Evolutionary conservation across 2,888 invertebrate genomes (phyloP), one percentile per base, ranked within the genome.

Genomic region (Drosophila vallismaia): DNA sequence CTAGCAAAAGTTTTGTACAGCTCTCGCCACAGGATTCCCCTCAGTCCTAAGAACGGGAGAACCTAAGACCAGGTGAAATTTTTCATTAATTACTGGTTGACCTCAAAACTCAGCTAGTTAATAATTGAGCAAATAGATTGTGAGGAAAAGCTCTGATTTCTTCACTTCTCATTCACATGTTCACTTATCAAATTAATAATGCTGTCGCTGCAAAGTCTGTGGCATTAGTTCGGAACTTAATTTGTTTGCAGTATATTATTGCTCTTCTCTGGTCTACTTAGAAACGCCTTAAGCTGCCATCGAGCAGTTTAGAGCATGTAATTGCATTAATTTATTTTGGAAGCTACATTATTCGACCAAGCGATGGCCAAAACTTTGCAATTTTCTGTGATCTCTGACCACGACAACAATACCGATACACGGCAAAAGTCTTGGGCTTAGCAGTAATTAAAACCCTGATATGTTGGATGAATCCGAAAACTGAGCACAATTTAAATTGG

Each of bases 301-400:
- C 64, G 19, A 19, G 19, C 71, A 53, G 63, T 58, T 52, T 29
- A 29, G 68, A 63, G 71, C 84, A 74, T 75, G 64, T 81, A 85
- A 81, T 81, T 81, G 85, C 76, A 85, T 81, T 79, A 78, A 76
- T 86, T 81, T 86, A 82, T 81, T 78, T 70, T 9, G 12, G 19
- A 3, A 26, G 71, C 75, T 64, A 56, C 71, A 77, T 77, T 69
- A 64, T 72, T 69, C 77, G 69, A 44, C 71, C 79, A 70, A 82
- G 74, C 79, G 81, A 82, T 87, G 87, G 56, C 68, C 45, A 44
- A 38, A 58, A 72, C 54, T 72, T 70, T 33, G 36, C 60, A 67
- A 45, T 48, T 49, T 36, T 49, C 50, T 48, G 60, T 79, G 84
- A 78, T 81, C 79, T 75, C 62, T 42, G 76, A 36, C 75, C 58